Evolutionary conservation across 1,140 invertebrate species (phyloP), one percentile per base, ranked within the genome.

Genomic region (Eueides isabella): DNA sequence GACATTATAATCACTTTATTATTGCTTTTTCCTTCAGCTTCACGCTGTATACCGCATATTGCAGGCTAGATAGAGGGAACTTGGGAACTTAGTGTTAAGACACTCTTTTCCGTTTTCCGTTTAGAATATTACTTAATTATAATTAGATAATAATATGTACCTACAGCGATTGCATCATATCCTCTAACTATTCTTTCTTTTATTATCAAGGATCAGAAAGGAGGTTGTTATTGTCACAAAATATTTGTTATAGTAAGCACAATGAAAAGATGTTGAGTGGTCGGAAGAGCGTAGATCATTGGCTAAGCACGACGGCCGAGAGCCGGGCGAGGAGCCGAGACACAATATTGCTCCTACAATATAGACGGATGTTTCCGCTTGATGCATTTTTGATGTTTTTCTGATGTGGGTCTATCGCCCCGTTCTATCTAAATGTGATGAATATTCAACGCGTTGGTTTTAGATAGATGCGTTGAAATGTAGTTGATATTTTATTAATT

Each of bases 311-410:
- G 75, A 68, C 69, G 41, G 67, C 28, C 61, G 65, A 73, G 66
- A 74, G 67, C 35, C 35, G 23, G 19, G 12, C 28, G 23, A 30
- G 44, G 67, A 68, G 72, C 67, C 71, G 75, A 84, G 82, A 80
- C 80, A 85, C 85, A 88, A 92, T 91, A 92, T 90, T 88, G 84
- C 80, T 87, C 81, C 79, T 84, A 92, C 88, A 92, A 90, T 88
- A 86, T 92, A 83, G 86, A 86, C 82, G 83, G 83, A 91, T 90
- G 88, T 91, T 93, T 93, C 91, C 91, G 91, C 90, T 89, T 93
- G 91, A 93, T 93, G 91, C 91, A 93, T 93, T 93, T 93, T 93
- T 93, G 91, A 93, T 93, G 91, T 93, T 92, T 93, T 93, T 93
- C 91, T 93, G 91, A 93, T 93, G 90, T 91, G 90, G 91, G 91